These are phyloP conservation scores for Stramonita haemastoma DNA, from an alignment of 2,888 invertebrate species.

Conservation along the genomic window DNA sequence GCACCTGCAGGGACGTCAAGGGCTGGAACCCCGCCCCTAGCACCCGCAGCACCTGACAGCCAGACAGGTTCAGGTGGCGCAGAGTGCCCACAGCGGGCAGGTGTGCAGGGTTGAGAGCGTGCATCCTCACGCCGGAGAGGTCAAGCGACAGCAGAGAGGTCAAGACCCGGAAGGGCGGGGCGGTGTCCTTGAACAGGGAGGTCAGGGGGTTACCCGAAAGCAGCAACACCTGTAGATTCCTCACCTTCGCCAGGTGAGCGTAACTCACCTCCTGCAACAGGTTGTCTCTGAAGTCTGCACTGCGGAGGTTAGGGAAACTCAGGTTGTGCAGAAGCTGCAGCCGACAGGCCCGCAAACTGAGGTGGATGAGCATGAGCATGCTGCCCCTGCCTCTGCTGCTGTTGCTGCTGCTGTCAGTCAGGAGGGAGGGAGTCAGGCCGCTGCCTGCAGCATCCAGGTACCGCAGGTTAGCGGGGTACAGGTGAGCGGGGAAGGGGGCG, in stretches of 20 bases:
- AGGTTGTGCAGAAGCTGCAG: neutral
- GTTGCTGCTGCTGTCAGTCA: neutral
- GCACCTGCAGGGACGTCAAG: neutral
- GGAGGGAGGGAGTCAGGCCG: neutral
- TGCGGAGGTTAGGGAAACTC: slow-evolving; percentile 3
- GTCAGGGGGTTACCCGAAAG: neutral
- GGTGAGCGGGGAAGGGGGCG: neutral
- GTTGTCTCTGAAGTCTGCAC: neutral
- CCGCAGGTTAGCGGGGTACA: neutral
- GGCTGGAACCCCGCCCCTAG: neutral
- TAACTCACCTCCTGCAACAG: neutral
- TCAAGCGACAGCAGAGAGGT: neutral
- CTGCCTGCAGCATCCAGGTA: slow-evolving; percentile 7
- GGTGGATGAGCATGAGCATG: slow-evolving; percentile 25
- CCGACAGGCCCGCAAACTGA: neutral
- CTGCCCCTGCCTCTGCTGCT: no score
- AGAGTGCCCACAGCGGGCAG: neutral
- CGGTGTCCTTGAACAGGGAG: neutral
- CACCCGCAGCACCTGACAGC: neutral
- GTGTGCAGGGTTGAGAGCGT: neutral
- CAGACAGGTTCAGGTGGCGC: neutral
- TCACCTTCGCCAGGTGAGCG: neutral
- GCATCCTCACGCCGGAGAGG: neutral
- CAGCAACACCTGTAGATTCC: neutral
- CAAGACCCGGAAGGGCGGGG: neutral